Evolutionary conservation across 2,888 invertebrate genomes (phyloP), one percentile per base, ranked within the genome.

Genomic region (Tenthredo amoena): DNA sequence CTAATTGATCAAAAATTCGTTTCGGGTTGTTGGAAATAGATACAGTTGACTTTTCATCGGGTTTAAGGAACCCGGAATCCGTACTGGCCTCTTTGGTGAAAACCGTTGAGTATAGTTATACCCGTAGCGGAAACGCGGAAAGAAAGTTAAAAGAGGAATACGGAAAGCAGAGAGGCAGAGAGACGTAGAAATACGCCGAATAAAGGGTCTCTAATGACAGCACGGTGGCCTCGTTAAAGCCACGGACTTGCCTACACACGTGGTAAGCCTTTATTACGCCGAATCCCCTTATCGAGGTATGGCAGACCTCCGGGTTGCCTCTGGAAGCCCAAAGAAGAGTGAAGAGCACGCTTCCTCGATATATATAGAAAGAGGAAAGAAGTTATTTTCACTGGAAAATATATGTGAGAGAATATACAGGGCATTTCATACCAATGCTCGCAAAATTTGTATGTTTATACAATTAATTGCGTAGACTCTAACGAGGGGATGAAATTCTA

Each of bases 221-320:
- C 40, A 58, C 81, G 62, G 62, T 40, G 62, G 81, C 81, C 81
- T 81, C 81, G 81, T 81, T 81, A 81, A 81, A 81, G 15, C 62
- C 62, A 81, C 37, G 81, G 31, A 62, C 34, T 79, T 81, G 58
- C 34, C 81, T 62, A 21, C 81, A 58, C 81, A 81, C 62, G 81
- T 81, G 81, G 81, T 81, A 81, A 81, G 81, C 81, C 81, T 81
- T 81, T 40, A 81, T 81, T 58, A 81, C 81, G 58, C 40, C 40
- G 81, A 34, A 81, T 81, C 81, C 81, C 81, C 81, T 81, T 81
- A 81, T 81, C 81, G 81, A 81, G 81, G 81, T 62, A 81, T 62
- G 58, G 62, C 81, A 81, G 81, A 81, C 81, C n/a, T 37, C 6
- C 12, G n/a, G 40, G 15, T 40, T 26, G 43, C 21, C 21, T 0